Percentiles rank a stretch among this genome's conserved stretches.
Evolutionary conservation across 1,140 invertebrate genomes (phyloP).

Genomic region (Macrobrachium nipponense): DNA sequence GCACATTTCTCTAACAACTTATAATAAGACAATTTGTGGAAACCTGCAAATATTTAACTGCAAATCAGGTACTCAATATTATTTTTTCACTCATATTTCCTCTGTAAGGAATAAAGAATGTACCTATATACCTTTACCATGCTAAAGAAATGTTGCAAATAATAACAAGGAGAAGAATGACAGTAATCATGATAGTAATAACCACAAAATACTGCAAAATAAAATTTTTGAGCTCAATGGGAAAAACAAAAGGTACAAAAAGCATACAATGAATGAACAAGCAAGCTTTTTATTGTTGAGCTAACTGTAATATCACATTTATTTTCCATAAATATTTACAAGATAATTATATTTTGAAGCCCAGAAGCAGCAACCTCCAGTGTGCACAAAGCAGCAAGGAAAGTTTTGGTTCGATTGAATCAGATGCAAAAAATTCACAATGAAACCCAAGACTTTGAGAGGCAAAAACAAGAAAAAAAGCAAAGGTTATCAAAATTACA

Average conservation of each 20-base stretch:
- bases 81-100: too few relatives aligned
- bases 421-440: constrained; percentile 15
- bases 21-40: too few relatives aligned
- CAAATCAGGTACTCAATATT: too few relatives aligned
- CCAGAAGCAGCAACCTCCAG: constrained; percentile 27
- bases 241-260: background rate
- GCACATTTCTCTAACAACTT: too few relatives aligned
- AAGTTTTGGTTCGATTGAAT: constrained; percentile 3
- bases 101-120: background rate
- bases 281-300: constrained; percentile 34
- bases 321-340: background rate
- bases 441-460: constrained; percentile 39
- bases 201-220: constrained; percentile 6
- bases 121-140: background rate
- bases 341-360: constrained; percentile 11
- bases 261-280: constrained; percentile 26
- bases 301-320: constrained; percentile 42
- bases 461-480: background rate
- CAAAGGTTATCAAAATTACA: too few relatives aligned
- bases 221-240: background rate
- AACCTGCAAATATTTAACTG: too few relatives aligned
- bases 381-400: constrained; percentile 18
- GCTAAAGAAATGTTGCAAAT: background rate
- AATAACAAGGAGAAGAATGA: constrained; percentile 9
- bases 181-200: constrained; percentile 4